Conservation (phyloP, 2,113 vertebrate genomes). For the Steatornis caripensis region DNA sequence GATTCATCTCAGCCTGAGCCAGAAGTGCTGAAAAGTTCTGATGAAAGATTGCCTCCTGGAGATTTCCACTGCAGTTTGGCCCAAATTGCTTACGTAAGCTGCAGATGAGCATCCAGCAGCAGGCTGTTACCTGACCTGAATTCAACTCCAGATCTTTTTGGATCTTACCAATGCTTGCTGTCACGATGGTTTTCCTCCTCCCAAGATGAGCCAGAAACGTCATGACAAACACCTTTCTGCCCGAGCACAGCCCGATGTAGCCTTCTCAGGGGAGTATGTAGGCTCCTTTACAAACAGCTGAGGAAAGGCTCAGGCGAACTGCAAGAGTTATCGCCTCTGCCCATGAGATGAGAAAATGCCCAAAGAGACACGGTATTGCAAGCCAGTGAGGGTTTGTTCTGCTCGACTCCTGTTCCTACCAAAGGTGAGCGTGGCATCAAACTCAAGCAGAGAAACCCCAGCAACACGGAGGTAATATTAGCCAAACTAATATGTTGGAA, state of each 20-base stretch:
- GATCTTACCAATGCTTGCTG: background rate
- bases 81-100: background rate
- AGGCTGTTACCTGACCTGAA: constrained; percentile 29
- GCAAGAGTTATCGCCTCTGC: background rate
- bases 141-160: constrained; percentile 13
- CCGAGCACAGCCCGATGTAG: background rate
- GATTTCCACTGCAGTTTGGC: constrained; percentile 12
- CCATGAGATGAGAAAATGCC: background rate
- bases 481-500: background rate
- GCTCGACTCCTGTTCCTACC: background rate
- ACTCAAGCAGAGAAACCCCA: background rate
- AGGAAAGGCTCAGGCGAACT: background rate
- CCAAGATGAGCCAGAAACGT: background rate
- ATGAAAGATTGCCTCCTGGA: constrained; percentile 6
- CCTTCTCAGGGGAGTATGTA: background rate
- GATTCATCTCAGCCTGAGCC: background rate
- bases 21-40: background rate
- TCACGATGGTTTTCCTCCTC: background rate
- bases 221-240: background rate
- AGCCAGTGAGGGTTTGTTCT: background rate
- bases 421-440: background rate
- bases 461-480: background rate
- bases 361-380: background rate
- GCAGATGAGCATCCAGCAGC: constrained; percentile 17
- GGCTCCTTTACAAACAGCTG: background rate